These are phyloP conservation scores for Diabrotica virgifera DNA, from an alignment of 1,140 invertebrate species.

Conservation along the genomic window DNA sequence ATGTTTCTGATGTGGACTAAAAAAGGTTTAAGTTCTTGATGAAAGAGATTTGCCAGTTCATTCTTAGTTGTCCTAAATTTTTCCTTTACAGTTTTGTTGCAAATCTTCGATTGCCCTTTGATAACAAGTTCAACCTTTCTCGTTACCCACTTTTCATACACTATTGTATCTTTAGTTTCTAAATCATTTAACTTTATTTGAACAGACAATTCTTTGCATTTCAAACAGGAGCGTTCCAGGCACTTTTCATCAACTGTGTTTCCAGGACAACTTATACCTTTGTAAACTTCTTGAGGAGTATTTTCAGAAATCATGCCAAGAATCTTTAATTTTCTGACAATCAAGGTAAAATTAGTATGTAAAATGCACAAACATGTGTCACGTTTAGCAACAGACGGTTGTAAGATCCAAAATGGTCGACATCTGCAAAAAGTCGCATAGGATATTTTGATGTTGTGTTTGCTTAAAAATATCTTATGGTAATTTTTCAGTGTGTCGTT, in stretches of 20 bases:
- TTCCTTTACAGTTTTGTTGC: constrained; percentile 6
- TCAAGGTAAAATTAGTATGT: neutral
- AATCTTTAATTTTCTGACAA: constrained; percentile 3
- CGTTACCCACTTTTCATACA: neutral
- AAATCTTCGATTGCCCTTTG: constrained; percentile 4
- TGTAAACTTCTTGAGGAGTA: constrained; percentile 4
- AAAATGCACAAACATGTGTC: no score
- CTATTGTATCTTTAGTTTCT: constrained; percentile 4
- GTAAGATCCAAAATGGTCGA: no score
- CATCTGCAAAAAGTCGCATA: no score
- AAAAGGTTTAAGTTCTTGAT: neutral
- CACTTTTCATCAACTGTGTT: neutral
- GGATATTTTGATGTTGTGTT: no score
- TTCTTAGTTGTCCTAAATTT: neutral
- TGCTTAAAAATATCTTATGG: neutral
- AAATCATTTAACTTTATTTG: constrained; percentile 2
- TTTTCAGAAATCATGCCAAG: constrained; percentile 5
- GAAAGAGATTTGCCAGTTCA: neutral
- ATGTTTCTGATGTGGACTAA: constrained; percentile 5
- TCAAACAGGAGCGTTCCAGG: neutral
- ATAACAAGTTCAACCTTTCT: neutral
- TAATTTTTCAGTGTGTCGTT: constrained; percentile 1
- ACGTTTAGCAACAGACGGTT: no score
- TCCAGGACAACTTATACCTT: neutral
- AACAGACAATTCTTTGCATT: neutral